Evolutionary conservation across 2,888 invertebrate species (phyloP).

Genomic region (Epinotia brunnichana): DNA sequence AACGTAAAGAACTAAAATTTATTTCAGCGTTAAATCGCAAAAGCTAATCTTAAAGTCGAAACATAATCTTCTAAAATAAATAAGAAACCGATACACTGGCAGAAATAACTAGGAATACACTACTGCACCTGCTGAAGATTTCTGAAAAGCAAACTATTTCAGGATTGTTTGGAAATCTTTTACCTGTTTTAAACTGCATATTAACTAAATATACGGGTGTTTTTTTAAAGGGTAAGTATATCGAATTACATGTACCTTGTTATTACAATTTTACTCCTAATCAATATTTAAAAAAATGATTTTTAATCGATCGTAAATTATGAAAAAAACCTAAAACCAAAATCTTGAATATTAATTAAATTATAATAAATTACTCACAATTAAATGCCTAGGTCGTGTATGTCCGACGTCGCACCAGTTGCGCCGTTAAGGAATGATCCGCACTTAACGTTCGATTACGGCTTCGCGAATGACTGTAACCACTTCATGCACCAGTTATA

Average conservation of each 20-base stretch:
- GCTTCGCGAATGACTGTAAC: conserved; percentile 54
- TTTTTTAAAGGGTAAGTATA: too few species aligned
- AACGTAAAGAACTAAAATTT: not conserved
- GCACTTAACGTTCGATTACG: conserved; percentile 49
- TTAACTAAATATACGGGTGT: too few species aligned
- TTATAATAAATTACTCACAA: conserved; percentile 19
- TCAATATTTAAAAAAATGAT: too few species aligned
- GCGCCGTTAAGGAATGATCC: conserved; percentile 6
- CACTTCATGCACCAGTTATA: conserved; percentile 52
- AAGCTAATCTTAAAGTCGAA: not conserved
- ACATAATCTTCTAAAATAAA: not conserved
- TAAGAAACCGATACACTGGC: not conserved
- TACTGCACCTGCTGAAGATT: not conserved
- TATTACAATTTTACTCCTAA: too few species aligned
- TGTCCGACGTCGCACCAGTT: not conserved
- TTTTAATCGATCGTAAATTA: not conserved
- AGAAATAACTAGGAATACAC: not conserved
- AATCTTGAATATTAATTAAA: not conserved
- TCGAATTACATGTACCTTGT: not conserved
- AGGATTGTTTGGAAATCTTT: not conserved
- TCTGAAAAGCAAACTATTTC: not conserved
- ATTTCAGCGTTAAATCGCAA: conserved; percentile 1
- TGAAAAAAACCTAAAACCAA: not conserved
- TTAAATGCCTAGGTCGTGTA: conserved; percentile 7
- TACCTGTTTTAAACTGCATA: not conserved